Evolutionary conservation across 1,140 invertebrate genomes (phyloP).

Genomic region (Orius insidiosus): DNA sequence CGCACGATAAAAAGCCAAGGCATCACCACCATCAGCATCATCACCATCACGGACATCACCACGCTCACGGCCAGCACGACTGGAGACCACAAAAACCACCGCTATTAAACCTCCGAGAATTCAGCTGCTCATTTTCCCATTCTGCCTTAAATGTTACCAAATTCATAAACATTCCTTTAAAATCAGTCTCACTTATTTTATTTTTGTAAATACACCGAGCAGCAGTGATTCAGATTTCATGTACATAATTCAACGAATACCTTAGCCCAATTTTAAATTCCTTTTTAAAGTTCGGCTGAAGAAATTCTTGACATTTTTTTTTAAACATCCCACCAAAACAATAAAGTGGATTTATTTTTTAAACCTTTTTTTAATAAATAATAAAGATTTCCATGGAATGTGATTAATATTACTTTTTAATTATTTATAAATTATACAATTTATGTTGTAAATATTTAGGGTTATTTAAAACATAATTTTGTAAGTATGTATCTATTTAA

Average conservation of each 20-base stretch:
- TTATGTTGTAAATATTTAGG: constrained; percentile 2
- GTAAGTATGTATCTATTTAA: constrained; percentile 3
- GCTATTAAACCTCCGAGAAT: constrained; percentile 16
- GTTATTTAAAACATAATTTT: not conserved
- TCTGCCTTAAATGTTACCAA: constrained; percentile 1
- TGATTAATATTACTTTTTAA: not conserved
- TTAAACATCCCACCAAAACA: not conserved
- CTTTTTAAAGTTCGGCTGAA: constrained; percentile 13
- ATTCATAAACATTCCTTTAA: not conserved
- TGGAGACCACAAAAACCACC: constrained; percentile 27
- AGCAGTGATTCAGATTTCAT: not conserved
- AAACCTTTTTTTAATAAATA: not conserved
- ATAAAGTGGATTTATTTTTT: constrained; percentile 1
- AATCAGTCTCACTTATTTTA: constrained; percentile 2
- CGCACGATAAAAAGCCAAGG: constrained; percentile 46
- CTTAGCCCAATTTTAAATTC: constrained; percentile 13
- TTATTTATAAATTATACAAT: not conserved
- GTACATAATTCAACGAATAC: constrained; percentile 9
- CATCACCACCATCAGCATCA: constrained; percentile 74
- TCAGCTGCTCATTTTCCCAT: not conserved
- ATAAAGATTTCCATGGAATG: not conserved
- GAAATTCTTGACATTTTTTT: constrained; percentile 9
- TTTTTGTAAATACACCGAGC: not conserved
- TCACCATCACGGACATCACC: constrained; percentile 26
- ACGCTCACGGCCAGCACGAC: constrained; percentile 22